Base-by-base conservation (phyloP, 2,888 invertebrate species). In the Platerodrilus igneus region DNA sequence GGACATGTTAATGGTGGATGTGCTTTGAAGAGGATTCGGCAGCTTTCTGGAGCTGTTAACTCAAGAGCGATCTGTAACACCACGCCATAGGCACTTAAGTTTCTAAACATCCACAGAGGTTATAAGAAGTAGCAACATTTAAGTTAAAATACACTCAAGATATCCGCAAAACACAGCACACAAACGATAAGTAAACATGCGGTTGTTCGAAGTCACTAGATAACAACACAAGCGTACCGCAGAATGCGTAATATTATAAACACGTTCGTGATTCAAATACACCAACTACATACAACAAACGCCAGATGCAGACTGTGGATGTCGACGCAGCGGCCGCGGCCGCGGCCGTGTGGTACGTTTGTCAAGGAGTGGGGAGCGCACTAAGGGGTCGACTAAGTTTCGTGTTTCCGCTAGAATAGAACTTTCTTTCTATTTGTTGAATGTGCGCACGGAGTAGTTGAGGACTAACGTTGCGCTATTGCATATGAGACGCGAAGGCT, bases 1-100 rank as follows among this genome's bases (percentile, higher is more conserved):
- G 64, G 63, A 63, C 67, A 67, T 67, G 56, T 46, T 63, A 60
- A 44, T 47, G 41, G 41, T 50, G 50, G 48, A 45, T 51, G 48
- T 48, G 31, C 39, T 42, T 42, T 52, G 42, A 46, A 39, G 59
- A 57, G 59, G 58, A 47, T 59, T 60, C 57, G 59, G 61, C 62
- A 64, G 59, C 63, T 59, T 59, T 59, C 55, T 52, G 56, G 59
- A 58, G 62, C 62, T 66, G 68, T 67, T 68, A 68, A 66, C 67
- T 67, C 64, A 66, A 53, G 59, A 63, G 60, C 56, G 58, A 62
- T 64, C 65, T 66, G 63, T 60, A 66, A 64, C 59, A 64, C 62
- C 61, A 60, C 64, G 68, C 67, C 68, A 68, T 68, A 68, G 63
- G 66, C 59, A 61, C 56, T 56, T 55, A 48, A 45, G 37, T 35